Percentiles rank a stretch among this genome's conserved stretches.
Conservation (phyloP, 2,888 invertebrate genomes). For the Temnothorax ravouxi region DNA sequence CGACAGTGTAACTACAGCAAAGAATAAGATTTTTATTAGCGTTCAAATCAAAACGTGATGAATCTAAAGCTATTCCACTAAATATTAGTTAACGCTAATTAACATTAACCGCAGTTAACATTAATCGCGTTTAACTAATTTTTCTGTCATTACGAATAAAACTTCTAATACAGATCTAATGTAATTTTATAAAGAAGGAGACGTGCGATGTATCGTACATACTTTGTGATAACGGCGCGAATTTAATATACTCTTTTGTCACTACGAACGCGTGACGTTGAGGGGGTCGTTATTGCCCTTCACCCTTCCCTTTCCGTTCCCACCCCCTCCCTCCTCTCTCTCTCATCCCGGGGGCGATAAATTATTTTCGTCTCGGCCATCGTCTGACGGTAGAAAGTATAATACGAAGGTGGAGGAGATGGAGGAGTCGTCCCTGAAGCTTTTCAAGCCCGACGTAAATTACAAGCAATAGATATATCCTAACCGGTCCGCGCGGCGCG, state of each 20-base stretch:
- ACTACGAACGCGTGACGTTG: slow-evolving; percentile 52
- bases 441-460: slow-evolving; percentile 78
- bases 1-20: not conserved
- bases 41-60: not conserved
- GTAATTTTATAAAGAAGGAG: not conserved
- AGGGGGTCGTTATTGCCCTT: slow-evolving; percentile 56
- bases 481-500: slow-evolving; percentile 76
- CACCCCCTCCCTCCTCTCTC: not conserved
- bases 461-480: slow-evolving; percentile 78
- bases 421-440: slow-evolving; percentile 64
- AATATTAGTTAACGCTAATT: slow-evolving; percentile 18
- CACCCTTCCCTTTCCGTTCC: not conserved
- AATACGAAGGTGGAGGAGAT: slow-evolving; percentile 55
- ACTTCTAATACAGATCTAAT: not conserved
- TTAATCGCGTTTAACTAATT: not conserved
- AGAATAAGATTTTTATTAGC: not conserved
- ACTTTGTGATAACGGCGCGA: slow-evolving; percentile 42
- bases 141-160: not conserved
- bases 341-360: slow-evolving; percentile 58
- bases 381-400: slow-evolving; percentile 65
- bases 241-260: slow-evolving; percentile 57
- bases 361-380: slow-evolving; percentile 68
- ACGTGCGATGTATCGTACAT: not conserved
- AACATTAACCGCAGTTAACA: slow-evolving; percentile 1
- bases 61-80: not conserved